Evolutionary conservation across 1,140 invertebrate species (phyloP).

Genomic region (Caerostris extrusa): DNA sequence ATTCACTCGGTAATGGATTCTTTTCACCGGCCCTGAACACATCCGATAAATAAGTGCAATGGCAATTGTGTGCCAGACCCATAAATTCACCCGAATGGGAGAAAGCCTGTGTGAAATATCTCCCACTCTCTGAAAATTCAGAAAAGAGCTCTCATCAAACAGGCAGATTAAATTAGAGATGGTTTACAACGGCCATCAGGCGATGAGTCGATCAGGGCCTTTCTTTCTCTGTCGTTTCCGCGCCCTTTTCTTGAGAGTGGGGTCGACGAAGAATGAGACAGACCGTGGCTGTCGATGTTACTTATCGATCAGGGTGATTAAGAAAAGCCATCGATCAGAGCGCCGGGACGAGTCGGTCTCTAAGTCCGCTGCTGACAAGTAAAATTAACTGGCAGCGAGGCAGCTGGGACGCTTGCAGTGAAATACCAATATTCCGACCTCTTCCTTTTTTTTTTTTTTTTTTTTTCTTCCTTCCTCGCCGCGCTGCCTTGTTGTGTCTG

Average conservation of each 20-base stretch:
- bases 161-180: constrained; percentile 54
- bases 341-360: not conserved
- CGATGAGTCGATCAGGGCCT: constrained; percentile 19
- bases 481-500: not conserved
- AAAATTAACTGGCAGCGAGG: constrained; percentile 65
- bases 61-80: constrained; percentile 9
- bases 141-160: not conserved
- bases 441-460: not conserved
- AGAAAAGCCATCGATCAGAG: constrained; percentile 32
- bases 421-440: constrained; percentile 52
- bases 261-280: not conserved
- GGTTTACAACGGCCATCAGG: not conserved
- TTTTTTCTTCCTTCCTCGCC: not conserved
- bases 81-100: constrained; percentile 16
- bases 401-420: constrained; percentile 50
- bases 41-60: not conserved
- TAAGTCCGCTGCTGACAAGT: constrained; percentile 33
- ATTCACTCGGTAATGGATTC: not conserved
- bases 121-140: constrained; percentile 1
- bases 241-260: not conserved
- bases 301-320: constrained; percentile 68
- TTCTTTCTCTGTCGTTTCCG: not conserved
- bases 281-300: constrained; percentile 44
- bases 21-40: not conserved
- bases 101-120: constrained; percentile 29